phyloP scores from a whole-genome alignment of 2,888 invertebrate genomes.

The Oscheius onirici region DNA sequence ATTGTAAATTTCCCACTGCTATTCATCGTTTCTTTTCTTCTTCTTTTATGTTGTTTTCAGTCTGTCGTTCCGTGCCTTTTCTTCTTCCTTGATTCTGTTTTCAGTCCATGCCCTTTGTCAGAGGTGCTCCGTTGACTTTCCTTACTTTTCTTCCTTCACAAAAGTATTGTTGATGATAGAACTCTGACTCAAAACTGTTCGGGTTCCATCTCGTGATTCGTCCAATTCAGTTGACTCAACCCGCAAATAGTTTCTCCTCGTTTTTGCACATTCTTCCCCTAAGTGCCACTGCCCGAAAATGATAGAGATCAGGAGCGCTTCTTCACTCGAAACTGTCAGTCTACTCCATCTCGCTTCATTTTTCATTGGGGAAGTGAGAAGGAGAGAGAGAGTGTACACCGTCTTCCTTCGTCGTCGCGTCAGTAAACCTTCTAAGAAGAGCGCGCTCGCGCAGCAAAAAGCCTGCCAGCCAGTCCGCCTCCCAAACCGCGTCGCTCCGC shows the following conservation, averaged over 20 bases:
- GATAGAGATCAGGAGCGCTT: too few species aligned
- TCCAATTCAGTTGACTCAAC: background rate
- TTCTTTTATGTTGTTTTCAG: too few species aligned
- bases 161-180: too few species aligned
- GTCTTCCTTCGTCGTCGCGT: background rate
- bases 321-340: background rate
- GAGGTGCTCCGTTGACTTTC: too few species aligned
- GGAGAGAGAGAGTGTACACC: conserved; percentile 4
- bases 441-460: conserved; percentile 11
- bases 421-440: conserved; percentile 33
- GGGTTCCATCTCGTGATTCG: background rate
- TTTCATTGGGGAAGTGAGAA: conserved; percentile 15
- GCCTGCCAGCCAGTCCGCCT: conserved; percentile 30
- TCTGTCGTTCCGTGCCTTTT: too few species aligned
- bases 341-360: conserved; percentile 15
- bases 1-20: too few species aligned
- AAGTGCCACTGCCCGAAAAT: too few species aligned
- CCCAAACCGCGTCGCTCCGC: background rate
- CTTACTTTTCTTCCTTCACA: background rate
- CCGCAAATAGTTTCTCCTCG: background rate
- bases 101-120: too few species aligned
- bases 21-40: too few species aligned
- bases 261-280: too few species aligned
- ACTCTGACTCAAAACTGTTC: too few species aligned
- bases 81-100: too few species aligned